Percentiles rank a stretch among this genome's conserved stretches.
Evolutionary conservation across 2,797 vertebrate species (phyloP).

Genomic region (Halcyon chelicuti): DNA sequence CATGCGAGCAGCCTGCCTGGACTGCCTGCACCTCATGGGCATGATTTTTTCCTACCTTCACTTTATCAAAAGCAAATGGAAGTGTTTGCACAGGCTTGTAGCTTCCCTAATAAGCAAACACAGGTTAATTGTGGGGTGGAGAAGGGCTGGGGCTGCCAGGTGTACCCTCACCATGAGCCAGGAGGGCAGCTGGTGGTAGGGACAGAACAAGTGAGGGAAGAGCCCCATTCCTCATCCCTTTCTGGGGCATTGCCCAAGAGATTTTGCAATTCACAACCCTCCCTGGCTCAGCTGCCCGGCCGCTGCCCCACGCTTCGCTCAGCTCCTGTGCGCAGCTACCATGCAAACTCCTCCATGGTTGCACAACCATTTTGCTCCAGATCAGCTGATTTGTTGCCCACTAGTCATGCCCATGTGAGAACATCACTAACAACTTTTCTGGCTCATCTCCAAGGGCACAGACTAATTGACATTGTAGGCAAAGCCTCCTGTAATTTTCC

Average conservation of each 20-base stretch:
- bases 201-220: not conserved
- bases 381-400: not conserved
- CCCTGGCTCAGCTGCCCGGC: fast-evolving
- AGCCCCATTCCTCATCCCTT: not conserved
- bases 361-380: not conserved
- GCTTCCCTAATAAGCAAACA: slow-evolving; percentile 46
- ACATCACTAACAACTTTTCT: not conserved
- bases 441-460: not conserved
- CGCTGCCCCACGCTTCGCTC: not conserved
- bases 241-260: fast-evolving
- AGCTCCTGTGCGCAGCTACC: not conserved
- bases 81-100: slow-evolving; percentile 41
- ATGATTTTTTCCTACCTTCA: not conserved
- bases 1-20: not conserved
- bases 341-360: not conserved
- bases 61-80: slow-evolving; percentile 42
- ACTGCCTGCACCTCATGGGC: not conserved
- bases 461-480: fast-evolving
- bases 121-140: not conserved
- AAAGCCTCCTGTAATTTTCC: not conserved
- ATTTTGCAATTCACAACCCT: not conserved
- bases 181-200: not conserved
- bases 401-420: not conserved
- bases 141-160: not conserved
- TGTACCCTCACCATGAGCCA: not conserved